Conservation (phyloP, 2,113 vertebrate genomes). For the Nibea albiflora region DNA sequence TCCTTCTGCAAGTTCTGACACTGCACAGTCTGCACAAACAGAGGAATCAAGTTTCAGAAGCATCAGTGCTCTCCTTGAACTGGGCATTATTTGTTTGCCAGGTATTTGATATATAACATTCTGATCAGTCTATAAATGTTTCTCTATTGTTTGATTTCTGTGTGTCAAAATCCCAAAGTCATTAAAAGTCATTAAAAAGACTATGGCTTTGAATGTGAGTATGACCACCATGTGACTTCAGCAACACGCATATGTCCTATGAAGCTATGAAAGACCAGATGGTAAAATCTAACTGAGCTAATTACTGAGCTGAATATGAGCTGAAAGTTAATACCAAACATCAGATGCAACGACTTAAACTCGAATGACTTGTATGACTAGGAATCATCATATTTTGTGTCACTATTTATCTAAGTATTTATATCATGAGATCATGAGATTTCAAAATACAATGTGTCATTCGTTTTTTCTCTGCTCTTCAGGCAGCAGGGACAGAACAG, state of each 20-base stretch:
- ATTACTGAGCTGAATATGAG: neutral
- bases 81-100: constrained; percentile 90
- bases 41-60: constrained; percentile 78
- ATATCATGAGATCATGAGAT: neutral
- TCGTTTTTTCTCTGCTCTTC: constrained; percentile 8
- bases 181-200: too few species aligned
- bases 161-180: too few species aligned
- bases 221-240: neutral
- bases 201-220: neutral
- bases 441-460: neutral
- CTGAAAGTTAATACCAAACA: neutral
- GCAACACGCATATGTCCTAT: neutral
- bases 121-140: neutral
- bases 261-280: neutral
- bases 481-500: constrained; percentile 90
- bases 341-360: neutral
- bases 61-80: constrained; percentile 81
- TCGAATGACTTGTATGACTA: neutral
- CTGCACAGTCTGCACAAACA: constrained; percentile 59
- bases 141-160: neutral
- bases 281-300: neutral
- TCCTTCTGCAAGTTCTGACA: constrained; percentile 31
- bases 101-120: constrained; percentile 78
- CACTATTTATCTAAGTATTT: neutral
- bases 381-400: neutral